phyloP scores from a whole-genome alignment of 2,888 invertebrate genomes.

The Apamea monoglypha region DNA sequence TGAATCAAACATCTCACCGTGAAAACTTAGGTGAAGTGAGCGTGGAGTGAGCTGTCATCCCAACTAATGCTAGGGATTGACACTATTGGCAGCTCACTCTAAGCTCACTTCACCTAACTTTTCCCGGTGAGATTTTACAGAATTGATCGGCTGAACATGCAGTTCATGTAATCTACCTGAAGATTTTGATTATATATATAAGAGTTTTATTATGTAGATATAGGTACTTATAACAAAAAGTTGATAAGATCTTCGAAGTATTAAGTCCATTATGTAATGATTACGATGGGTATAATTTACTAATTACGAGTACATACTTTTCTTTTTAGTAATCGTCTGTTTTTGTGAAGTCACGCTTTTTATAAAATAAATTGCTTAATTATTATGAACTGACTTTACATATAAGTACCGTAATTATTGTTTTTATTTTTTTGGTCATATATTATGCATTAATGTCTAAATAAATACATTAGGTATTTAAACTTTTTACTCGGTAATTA shows the following conservation, averaged over 20 bases:
- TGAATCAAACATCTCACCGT: neutral
- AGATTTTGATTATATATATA: no score
- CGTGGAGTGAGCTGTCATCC: no score
- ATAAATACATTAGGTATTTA: slow-evolving; percentile 1
- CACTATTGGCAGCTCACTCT: no score
- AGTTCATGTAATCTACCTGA: neutral
- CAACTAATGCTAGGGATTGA: no score
- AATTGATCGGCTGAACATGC: no score
- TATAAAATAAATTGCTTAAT: slow-evolving; percentile 33
- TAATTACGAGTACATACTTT: slow-evolving; percentile 22
- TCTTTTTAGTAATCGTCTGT: slow-evolving; percentile 52
- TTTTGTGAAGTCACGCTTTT: slow-evolving; percentile 47
- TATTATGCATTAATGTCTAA: slow-evolving; percentile 1
- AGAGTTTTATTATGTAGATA: no score
- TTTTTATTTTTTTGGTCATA: slow-evolving; percentile 12
- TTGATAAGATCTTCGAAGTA: neutral
- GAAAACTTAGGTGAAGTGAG: no score
- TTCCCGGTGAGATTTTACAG: no score
- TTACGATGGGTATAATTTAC: slow-evolving; percentile 25
- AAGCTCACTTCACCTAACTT: no score
- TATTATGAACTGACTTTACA: slow-evolving; percentile 9
- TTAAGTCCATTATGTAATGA: neutral
- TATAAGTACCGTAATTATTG: slow-evolving; percentile 8
- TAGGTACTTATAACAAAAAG: slow-evolving; percentile 19
- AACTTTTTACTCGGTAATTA: neutral